These are phyloP conservation scores for Lucinisca nassula DNA, from an alignment of 2,888 invertebrate genomes.

Conservation along the genomic window DNA sequence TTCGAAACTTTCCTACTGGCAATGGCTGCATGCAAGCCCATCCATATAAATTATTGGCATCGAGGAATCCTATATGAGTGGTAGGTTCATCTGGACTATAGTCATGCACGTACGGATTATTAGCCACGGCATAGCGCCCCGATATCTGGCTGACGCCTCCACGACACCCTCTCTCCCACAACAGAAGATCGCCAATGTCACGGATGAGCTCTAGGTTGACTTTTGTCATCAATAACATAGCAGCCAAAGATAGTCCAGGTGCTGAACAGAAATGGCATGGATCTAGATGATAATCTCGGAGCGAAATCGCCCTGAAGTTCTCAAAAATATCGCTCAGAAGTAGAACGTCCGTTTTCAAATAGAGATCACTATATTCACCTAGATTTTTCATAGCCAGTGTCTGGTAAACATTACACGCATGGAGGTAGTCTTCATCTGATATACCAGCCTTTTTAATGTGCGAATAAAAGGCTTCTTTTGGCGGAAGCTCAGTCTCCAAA, in stretches of 20 bases:
- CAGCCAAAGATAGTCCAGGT: slow-evolving; percentile 49
- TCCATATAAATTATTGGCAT: slow-evolving; percentile 52
- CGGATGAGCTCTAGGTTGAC: slow-evolving; percentile 49
- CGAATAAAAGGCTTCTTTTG: not conserved
- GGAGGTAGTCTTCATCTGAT: slow-evolving; percentile 9
- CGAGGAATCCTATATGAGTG: slow-evolving; percentile 38
- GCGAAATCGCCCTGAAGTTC: slow-evolving; percentile 33
- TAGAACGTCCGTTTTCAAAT: slow-evolving; percentile 42
- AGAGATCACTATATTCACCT: slow-evolving; percentile 49
- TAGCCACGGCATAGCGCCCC: slow-evolving; percentile 49
- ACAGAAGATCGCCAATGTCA: slow-evolving; percentile 42
- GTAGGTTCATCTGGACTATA: slow-evolving; percentile 63
- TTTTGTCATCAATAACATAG: slow-evolving; percentile 37
- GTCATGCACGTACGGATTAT: slow-evolving; percentile 45
- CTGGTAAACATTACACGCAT: slow-evolving; percentile 26
- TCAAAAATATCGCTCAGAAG: slow-evolving; percentile 50
- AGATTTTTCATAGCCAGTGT: slow-evolving; percentile 14
- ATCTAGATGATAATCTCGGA: slow-evolving; percentile 48
- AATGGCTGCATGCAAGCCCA: slow-evolving; percentile 75
- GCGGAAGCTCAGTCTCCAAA: not conserved
- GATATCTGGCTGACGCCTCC: slow-evolving; percentile 54
- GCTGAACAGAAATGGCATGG: slow-evolving; percentile 52
- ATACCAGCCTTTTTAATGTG: not conserved
- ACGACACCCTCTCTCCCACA: slow-evolving; percentile 30
- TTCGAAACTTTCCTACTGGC: slow-evolving; percentile 75